phyloP scores from a whole-genome alignment of 2,797 vertebrate genomes.

The Protonibea diacanthus region DNA sequence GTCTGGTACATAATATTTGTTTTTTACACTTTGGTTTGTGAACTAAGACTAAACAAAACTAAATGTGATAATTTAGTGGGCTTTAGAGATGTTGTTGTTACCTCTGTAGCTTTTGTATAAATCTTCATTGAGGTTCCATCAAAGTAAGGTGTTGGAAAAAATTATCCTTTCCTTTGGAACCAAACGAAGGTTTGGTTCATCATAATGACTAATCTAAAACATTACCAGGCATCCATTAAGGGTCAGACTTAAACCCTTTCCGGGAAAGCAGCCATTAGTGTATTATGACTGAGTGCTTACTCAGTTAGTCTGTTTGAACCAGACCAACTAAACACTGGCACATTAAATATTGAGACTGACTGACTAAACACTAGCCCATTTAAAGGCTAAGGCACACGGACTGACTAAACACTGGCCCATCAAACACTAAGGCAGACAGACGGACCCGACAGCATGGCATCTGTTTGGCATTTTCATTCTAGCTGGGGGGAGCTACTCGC shows the following conservation, averaged over 20 bases:
- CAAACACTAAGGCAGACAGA: conserved; percentile 63
- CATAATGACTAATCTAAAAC: neutral
- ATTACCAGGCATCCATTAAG: neutral
- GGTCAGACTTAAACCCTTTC: neutral
- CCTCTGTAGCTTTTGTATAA: neutral
- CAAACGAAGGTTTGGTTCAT: neutral
- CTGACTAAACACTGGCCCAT: conserved; percentile 57
- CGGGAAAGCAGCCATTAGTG: conserved; percentile 22
- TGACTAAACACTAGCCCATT: conserved; percentile 58
- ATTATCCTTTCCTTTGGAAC: neutral
- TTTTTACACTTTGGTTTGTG: neutral
- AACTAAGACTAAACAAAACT: neutral
- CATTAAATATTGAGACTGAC: conserved; percentile 65
- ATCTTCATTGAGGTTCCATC: neutral
- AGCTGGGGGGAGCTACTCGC: conserved; percentile 32
- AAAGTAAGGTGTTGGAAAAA: neutral
- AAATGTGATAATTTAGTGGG: neutral
- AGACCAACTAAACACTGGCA: conserved; percentile 43
- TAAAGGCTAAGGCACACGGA: conserved; percentile 39
- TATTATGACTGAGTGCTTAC: conserved; percentile 32
- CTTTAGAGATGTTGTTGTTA: no score
- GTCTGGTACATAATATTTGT: neutral
- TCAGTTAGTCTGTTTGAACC: conserved; percentile 33
- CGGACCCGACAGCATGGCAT: conserved; percentile 67
- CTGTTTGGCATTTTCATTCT: conserved; percentile 64